Evolutionary conservation across 2,797 vertebrate genomes (phyloP), one percentile per base, ranked within the genome.

Genomic region (Melanotaenia nigrans): DNA sequence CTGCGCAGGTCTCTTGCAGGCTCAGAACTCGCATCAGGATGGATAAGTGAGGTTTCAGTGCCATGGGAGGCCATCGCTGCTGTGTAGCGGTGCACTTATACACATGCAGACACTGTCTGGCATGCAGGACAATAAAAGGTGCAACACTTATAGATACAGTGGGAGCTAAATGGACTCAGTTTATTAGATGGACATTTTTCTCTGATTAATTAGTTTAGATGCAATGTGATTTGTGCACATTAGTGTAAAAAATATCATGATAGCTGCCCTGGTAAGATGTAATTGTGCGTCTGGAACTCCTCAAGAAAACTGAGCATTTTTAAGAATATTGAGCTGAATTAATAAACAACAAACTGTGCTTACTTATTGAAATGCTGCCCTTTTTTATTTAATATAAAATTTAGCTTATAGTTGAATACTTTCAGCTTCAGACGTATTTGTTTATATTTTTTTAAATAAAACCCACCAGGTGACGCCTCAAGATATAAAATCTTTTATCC

Each of bases 41-140:
- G 84, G 89, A 58, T 84, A 56, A 70, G 25, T 55, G 81, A 61
- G 68, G 20, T 49, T 63, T 94, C 89, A 88, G 87, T 74, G 92
- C 92, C 89, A 92, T 92, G 91, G 92, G 86, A 87, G 88, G 70
- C 90, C 87, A 92, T 92, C 91, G 92, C 81, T 40, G 88, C 89
- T 90, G 58, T 59, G 57, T 42, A 70, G 82, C 82, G 75, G 77
- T 71, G 58, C 84, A 79, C 68, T 74, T 59, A 66, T 16, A 57
- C 56, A 61, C 63, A 56, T 18, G 35, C 63, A 71, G 32, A 64
- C 51, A 18, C 30, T 58, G 24, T 38, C 56, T 60, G 54, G 69
- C 77, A 83, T 75, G 64, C 65, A 77, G 45, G 71, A 49, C 51
- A 13, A 38, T 55, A 45, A 76, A 22, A 65, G 35, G 33, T 57